Conservation (phyloP, 1,140 invertebrate species). For the Leptestheria dahalacensis region DNA sequence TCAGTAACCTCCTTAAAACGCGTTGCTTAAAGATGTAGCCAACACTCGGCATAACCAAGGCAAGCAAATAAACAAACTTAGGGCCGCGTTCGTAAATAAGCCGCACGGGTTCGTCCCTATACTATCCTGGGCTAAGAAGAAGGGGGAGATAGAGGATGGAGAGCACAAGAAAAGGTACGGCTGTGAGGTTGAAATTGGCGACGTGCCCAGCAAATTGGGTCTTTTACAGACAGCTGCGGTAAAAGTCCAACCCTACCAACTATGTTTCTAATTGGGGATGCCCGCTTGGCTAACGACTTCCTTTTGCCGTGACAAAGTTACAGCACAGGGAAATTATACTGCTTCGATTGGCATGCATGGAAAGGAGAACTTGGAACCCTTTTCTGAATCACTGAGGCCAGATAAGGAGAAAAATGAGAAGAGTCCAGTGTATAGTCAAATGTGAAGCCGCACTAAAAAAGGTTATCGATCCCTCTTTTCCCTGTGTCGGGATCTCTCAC, state of each 20-base stretch:
- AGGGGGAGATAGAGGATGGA: too few relatives aligned
- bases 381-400: too few relatives aligned
- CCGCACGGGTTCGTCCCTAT: too few relatives aligned
- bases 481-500: too few relatives aligned
- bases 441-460: too few relatives aligned
- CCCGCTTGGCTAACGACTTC: not conserved
- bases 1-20: too few relatives aligned
- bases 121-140: too few relatives aligned
- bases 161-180: not conserved
- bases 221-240: not conserved
- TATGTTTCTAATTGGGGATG: not conserved
- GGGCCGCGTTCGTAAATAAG: too few relatives aligned
- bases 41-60: too few relatives aligned
- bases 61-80: too few relatives aligned
- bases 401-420: not conserved
- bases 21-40: too few relatives aligned
- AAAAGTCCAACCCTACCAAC: not conserved
- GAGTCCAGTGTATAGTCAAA: not conserved
- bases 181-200: not conserved
- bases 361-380: not conserved
- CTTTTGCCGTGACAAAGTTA: not conserved
- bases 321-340: not conserved
- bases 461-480: too few relatives aligned
- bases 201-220: not conserved
- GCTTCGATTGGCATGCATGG: not conserved